Percentiles rank a stretch among this genome's conserved stretches.
phyloP scores from a whole-genome alignment of 2,797 vertebrate species.

The Nyctibius grandis region DNA sequence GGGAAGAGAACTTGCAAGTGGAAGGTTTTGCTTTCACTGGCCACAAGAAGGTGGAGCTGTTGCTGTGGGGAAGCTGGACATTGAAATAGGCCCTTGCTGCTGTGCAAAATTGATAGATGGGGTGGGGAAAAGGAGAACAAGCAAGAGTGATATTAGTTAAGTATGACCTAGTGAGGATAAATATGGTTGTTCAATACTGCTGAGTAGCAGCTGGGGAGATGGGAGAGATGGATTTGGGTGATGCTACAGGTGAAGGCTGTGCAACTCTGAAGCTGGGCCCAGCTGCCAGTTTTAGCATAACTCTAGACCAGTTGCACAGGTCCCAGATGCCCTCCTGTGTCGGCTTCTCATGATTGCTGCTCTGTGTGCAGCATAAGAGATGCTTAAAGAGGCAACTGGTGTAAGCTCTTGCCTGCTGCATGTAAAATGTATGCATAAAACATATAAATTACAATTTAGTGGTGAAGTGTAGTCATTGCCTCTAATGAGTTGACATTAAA shows the following conservation, averaged over 20 bases:
- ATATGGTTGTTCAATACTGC: neutral
- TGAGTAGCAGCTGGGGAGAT: neutral
- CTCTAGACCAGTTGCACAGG: neutral
- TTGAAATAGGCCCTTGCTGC: neutral
- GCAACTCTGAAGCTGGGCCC: neutral
- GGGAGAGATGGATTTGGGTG: neutral
- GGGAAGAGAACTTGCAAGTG: neutral
- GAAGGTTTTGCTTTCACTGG: neutral
- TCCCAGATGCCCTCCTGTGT: neutral
- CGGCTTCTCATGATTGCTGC: neutral
- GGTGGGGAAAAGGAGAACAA: neutral
- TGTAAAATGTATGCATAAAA: neutral
- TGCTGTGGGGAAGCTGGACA: neutral
- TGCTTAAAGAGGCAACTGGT: neutral
- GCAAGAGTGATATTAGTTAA: neutral
- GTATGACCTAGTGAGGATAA: neutral
- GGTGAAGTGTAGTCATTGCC: neutral
- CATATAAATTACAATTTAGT: neutral
- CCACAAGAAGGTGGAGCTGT: neutral
- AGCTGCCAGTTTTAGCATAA: neutral
- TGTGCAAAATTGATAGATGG: neutral
- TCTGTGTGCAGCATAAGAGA: neutral
- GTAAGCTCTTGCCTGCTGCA: neutral
- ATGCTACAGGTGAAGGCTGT: neutral
- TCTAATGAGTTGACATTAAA: neutral